Base-by-base conservation (phyloP, 2,888 invertebrate genomes). In the Drosophila helvetica region DNA sequence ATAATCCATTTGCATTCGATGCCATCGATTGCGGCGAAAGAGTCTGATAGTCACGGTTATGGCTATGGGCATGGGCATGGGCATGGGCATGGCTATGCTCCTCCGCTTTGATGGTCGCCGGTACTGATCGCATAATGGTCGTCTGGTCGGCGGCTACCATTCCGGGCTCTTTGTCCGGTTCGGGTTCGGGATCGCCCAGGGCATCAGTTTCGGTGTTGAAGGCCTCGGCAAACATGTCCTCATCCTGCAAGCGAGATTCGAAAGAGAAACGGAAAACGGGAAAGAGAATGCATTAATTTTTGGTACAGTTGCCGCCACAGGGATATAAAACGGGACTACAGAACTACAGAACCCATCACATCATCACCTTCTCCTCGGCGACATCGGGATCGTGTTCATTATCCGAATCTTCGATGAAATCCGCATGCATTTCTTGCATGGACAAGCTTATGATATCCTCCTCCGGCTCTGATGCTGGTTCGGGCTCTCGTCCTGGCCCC, bases 181-280 rank as follows among this genome's bases (percentile, higher is more conserved):
- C 52, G 3, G 25, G 47, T 1, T 71, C 71, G 0, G 22, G 45
- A 1, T 15, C 54, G 1, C 72, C 65, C 7, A 61, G n/a, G 1
- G 53, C 75, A 6, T 53, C 67, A 17, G 68, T 75, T 18, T 64
- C 47, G 4, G 25, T 43, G 9, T 30, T 18, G 53, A 58, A 82
- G 7, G 60, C 30, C 1, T 73, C 78, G 1, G 66, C 59, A 53
- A 85, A 82, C 8, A 80, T 59, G 12, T 83, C 77, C 6, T 80
- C 78, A 5, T 81, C 85, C 82, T 87, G 52, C 7, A 43, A 55
- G 38, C 18, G 1, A 42, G 15, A 3, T 6, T 17, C 1, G 33
- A 22, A 10, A 1, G 7, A 22, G n/a, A 17, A 1, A 48, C 8
- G 18, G 17, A 15, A n/a, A 1, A 48, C 8, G 18, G 17, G 15